Evolutionary conservation across 2,797 vertebrate species (phyloP).

Genomic region (Urocyon cinereoargenteus): DNA sequence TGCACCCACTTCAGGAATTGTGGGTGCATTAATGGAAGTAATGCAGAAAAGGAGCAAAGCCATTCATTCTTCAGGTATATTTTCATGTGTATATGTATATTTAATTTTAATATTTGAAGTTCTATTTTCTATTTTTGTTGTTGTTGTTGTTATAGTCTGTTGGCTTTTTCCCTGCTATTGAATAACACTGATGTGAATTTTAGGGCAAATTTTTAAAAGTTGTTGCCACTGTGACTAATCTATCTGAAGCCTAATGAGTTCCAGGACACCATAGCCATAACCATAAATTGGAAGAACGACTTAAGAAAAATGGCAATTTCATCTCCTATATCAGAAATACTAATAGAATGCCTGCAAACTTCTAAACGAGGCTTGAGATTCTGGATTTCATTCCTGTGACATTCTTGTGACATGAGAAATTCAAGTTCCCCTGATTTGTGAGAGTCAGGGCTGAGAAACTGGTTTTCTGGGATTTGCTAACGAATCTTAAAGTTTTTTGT

Average conservation of each 20-base stretch:
- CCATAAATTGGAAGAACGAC: background rate
- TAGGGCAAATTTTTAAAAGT: background rate
- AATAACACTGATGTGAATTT: background rate
- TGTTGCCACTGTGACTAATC: background rate
- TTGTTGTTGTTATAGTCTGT: background rate
- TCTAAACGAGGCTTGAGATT: background rate
- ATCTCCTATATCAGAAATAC: background rate
- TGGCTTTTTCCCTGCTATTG: constrained; percentile 33
- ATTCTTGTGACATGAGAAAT: constrained; percentile 12
- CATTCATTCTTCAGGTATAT: constrained; percentile 98
- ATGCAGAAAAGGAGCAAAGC: constrained; percentile 99
- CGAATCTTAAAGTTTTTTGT: background rate
- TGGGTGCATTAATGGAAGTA: constrained; percentile 98
- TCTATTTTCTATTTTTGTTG: background rate
- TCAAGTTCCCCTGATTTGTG: background rate
- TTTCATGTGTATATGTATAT: background rate
- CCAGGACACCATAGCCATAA: background rate
- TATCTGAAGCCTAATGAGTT: constrained; percentile 18
- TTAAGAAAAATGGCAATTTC: background rate
- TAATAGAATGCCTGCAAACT: background rate
- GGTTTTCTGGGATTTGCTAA: background rate
- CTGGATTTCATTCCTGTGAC: background rate
- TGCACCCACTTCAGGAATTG: constrained; percentile 94
- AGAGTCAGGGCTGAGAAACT: background rate
- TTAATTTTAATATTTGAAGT: background rate